Conservation (phyloP, 2,113 vertebrate genomes). For the Heliornis fulica region DNA sequence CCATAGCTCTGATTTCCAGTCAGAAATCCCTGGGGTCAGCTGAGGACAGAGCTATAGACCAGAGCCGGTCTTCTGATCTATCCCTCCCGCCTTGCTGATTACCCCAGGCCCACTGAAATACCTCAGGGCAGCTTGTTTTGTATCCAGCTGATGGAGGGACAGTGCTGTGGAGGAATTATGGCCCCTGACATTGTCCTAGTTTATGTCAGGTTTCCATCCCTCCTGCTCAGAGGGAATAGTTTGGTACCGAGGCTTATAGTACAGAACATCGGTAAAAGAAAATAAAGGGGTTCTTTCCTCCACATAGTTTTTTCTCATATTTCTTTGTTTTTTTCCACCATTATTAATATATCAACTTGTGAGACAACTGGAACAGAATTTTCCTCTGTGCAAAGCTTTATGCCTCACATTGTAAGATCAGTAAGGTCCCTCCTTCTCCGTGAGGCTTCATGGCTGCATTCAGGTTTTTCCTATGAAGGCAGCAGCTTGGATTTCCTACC, state of each 20-base stretch:
- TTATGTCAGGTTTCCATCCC: neutral
- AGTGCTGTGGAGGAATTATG: neutral
- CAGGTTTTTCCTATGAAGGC: neutral
- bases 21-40: conserved; percentile 46
- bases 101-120: neutral
- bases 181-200: neutral
- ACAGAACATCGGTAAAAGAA: neutral
- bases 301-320: neutral
- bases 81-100: neutral
- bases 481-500: neutral
- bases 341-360: neutral
- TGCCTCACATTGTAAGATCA: neutral
- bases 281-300: neutral
- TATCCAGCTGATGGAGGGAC: neutral
- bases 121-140: neutral
- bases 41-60: conserved; percentile 38
- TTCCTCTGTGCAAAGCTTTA: neutral
- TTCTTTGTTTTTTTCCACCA: neutral
- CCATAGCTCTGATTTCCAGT: conserved; percentile 48
- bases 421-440: neutral
- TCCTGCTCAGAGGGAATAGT: neutral
- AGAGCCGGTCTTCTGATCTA: neutral
- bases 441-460: neutral
- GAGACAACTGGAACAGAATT: neutral
- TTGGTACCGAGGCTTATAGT: neutral